Conservation (phyloP, 2,888 invertebrate species). For the Glaucopsyche alexis region DNA sequence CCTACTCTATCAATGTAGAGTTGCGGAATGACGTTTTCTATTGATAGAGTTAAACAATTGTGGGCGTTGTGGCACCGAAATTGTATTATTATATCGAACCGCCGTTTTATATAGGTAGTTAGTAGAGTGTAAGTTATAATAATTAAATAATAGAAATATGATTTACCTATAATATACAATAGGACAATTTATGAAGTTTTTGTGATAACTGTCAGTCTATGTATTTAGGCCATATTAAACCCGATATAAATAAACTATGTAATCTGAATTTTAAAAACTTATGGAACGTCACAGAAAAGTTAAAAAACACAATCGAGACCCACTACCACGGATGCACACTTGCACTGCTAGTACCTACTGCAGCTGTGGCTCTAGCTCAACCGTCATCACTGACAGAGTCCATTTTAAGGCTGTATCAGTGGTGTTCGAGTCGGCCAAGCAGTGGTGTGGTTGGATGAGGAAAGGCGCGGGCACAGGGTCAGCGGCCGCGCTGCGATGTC, state of each 20-base stretch:
- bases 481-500: conserved; percentile 73
- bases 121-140: neutral
- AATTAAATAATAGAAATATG: neutral
- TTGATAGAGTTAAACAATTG: conserved; percentile 13
- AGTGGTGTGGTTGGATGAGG: conserved; percentile 57
- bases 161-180: too few relatives aligned
- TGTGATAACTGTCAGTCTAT: too few relatives aligned
- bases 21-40: conserved; percentile 19
- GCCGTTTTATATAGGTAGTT: neutral
- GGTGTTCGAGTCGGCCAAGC: conserved; percentile 39
- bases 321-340: neutral
- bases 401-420: conserved; percentile 30
- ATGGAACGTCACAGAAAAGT: neutral
- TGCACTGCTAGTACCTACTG: neutral
- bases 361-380: neutral
- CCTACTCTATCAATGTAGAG: neutral
- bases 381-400: conserved; percentile 23
- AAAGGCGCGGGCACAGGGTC: conserved; percentile 79
- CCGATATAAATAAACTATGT: too few relatives aligned
- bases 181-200: too few relatives aligned
- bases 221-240: too few relatives aligned
- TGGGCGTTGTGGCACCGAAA: neutral
- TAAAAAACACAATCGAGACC: neutral
- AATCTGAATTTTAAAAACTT: neutral
- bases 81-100: neutral